Conservation (phyloP, 1,140 invertebrate species). For the Bombus waltoni region DNA sequence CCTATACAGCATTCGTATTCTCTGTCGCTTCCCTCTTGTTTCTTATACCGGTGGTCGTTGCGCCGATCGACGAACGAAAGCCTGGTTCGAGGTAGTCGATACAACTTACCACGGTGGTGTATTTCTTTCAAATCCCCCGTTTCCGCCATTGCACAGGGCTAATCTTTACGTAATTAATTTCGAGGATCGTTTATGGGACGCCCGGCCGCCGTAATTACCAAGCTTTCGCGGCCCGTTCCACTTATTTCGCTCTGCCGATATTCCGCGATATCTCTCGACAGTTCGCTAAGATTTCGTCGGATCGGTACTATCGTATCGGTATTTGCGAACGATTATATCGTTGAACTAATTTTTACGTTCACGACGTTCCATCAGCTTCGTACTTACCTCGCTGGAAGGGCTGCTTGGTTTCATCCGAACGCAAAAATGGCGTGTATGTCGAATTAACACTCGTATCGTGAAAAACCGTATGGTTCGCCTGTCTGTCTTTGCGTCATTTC, state of each 20-base stretch:
- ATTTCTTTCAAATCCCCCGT: not conserved
- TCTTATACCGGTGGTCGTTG: not conserved
- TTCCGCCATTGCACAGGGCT: rapidly evolving
- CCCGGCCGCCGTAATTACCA: too few species aligned
- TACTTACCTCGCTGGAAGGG: not conserved
- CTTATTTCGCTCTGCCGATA: too few species aligned
- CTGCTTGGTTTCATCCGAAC: not conserved
- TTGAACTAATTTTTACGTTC: too few species aligned
- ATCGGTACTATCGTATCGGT: not conserved
- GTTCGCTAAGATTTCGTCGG: too few species aligned
- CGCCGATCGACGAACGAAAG: not conserved
- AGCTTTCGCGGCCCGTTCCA: too few species aligned
- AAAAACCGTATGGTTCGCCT: too few species aligned
- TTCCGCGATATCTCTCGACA: too few species aligned
- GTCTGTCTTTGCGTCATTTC: not conserved
- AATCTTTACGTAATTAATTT: rapidly evolving
- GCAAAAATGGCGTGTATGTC: constrained; percentile 32
- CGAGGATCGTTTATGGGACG: too few species aligned
- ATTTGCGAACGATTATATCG: not conserved
- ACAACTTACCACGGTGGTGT: rapidly evolving
- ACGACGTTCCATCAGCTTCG: too few species aligned
- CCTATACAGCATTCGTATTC: not conserved
- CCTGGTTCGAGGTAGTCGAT: not conserved
- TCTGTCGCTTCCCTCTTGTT: too few species aligned
- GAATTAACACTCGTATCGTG: not conserved